A percentile compares a stretch with the other conserved stretches of the same genome.
Evolutionary conservation across 2,888 invertebrate genomes (phyloP).

Genomic region (Physocephala rufipes): DNA sequence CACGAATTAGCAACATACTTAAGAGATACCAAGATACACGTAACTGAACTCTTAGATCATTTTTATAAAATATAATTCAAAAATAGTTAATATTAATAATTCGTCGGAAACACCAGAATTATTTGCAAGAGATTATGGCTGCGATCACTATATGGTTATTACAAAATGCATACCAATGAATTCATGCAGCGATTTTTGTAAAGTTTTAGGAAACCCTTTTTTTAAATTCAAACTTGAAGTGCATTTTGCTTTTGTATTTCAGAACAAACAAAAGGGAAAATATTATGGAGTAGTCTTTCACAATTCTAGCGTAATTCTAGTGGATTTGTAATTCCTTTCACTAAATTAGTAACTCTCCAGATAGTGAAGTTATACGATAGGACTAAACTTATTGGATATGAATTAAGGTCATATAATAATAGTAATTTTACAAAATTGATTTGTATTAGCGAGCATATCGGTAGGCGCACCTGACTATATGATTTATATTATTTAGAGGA

Average conservation of each 20-base stretch:
- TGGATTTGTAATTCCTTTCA: constrained; percentile 11
- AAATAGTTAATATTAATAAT: too few species aligned
- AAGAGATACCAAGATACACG: background rate
- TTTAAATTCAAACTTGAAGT: constrained; percentile 22
- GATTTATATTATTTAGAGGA: too few species aligned
- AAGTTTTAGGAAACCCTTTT: constrained; percentile 8
- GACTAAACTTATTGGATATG: background rate
- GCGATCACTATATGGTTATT: background rate
- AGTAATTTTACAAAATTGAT: constrained; percentile 11
- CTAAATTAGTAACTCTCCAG: constrained; percentile 1
- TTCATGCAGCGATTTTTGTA: background rate
- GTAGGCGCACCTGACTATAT: too few species aligned
- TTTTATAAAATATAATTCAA: background rate
- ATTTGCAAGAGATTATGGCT: background rate
- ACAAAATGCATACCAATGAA: background rate
- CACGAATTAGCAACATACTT: background rate
- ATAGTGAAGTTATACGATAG: constrained; percentile 1
- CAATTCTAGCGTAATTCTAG: constrained; percentile 12
- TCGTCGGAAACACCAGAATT: background rate
- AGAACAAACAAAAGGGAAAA: background rate
- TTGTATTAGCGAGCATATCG: background rate
- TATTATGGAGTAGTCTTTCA: background rate
- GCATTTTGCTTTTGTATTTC: background rate
- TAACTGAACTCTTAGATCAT: background rate
- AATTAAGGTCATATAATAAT: too few species aligned